Evolutionary conservation across 2,797 vertebrate genomes (phyloP), one percentile per base, ranked within the genome.

Genomic region (Hypotaenidia okinawae): DNA sequence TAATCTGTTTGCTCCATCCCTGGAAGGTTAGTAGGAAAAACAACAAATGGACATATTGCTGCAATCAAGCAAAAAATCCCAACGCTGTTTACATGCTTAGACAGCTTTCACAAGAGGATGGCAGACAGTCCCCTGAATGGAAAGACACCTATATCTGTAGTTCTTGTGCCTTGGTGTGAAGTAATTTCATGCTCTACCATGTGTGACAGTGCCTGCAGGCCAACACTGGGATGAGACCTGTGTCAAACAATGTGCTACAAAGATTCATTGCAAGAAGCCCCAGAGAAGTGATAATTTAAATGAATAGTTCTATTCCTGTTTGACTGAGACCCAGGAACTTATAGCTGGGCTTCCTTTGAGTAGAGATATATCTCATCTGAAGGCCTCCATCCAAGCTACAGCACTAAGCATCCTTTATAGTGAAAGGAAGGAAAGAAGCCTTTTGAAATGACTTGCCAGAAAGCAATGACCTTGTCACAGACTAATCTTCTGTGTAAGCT

Each of bases 1-100:
- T 88, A 91, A 93, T 96, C 89, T 96, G 49, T 32, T 16, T 19
- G 52, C 90, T 94, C 92, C 82, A 78, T 93, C 86, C 11, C 64
- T 69, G 78, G 35, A 57, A 93, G 92, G 68, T 95, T 95, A 84
- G 93, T 82, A 45, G 84, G 94, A 74, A 93, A 87, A 93, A 87
- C 45, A 91, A 86, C 43, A 54, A 85, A 70, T 33, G 68, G 72
- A 54, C 74, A 87, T 68, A 55, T 87, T 93, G 73, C 84, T 61
- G 78, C 92, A 90, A 94, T 93, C 88, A 72, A 77, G 78, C 33
- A 92, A 59, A 77, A 52, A 55, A 85, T 72, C 81, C 80, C 62
- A 16, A 1, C 3, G 45, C 77, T 87, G 81, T 76, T 93, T 52
- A 32, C 17, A 1, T 11, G 77, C 35, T 58, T 84, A 35, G 61